Evolutionary conservation across 2,113 vertebrate species (phyloP).

Genomic region (Dunckerocampus dactyliophorus): DNA sequence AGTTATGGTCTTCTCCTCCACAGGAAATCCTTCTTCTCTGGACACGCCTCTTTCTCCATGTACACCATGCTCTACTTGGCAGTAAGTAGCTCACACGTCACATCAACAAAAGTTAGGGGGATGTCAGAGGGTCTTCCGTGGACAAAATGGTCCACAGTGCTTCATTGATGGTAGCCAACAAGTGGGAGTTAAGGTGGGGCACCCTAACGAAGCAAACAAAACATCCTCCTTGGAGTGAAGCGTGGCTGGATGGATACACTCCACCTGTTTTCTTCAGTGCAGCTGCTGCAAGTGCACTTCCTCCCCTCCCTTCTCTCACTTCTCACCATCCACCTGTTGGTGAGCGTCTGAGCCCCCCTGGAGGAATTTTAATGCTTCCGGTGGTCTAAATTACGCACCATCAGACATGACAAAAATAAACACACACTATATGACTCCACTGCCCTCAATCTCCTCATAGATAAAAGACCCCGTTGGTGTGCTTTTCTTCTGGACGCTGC

Average conservation of each 20-base stretch:
- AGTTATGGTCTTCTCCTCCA: background rate
- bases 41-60: conserved; percentile 97
- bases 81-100: conserved; percentile 78
- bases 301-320: conserved; percentile 17
- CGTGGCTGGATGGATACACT: conserved; percentile 28
- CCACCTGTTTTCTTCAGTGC: conserved; percentile 55
- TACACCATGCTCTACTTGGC: conserved; percentile 97
- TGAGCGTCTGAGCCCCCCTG: conserved; percentile 23
- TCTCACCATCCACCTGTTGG: conserved; percentile 35
- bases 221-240: conserved; percentile 23
- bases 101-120: background rate
- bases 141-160: background rate
- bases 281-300: conserved; percentile 50
- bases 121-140: background rate
- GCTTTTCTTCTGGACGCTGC: no score
- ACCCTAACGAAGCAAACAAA: background rate
- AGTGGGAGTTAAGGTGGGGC: background rate
- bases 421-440: conserved; percentile 3
- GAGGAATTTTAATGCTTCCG: conserved; percentile 27
- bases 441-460: background rate
- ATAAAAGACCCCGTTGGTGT: no score
- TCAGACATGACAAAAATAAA: conserved; percentile 4
- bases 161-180: conserved; percentile 1
- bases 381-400: conserved; percentile 21
- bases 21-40: conserved; percentile 99